A percentile compares a stretch with the other conserved stretches of the same genome.
Conservation (phyloP, 1,140 invertebrate species). For the Drosophila persimilis region DNA sequence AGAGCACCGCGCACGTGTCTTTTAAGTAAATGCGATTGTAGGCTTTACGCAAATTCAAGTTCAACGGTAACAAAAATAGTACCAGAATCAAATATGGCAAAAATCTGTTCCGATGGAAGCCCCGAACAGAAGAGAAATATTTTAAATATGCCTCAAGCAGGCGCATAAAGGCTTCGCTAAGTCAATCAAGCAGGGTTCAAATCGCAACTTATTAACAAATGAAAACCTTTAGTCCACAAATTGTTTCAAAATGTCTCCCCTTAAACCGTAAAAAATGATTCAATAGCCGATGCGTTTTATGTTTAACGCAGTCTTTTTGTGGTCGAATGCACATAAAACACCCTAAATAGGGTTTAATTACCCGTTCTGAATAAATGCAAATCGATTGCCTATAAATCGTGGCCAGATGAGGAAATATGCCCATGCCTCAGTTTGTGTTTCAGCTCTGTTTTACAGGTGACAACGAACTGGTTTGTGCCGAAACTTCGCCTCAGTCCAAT, state of each 20-base stretch:
- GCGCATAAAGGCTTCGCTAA: constrained; percentile 19
- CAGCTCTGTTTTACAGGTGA: neutral
- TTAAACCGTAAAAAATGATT: neutral
- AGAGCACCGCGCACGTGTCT: constrained; percentile 36
- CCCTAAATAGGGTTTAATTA: constrained; percentile 1
- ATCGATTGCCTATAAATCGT: constrained; percentile 12
- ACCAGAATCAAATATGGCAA: constrained; percentile 23
- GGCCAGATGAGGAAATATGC: constrained; percentile 37
- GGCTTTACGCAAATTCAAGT: constrained; percentile 44
- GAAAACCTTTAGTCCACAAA: neutral
- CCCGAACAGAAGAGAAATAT: constrained; percentile 7
- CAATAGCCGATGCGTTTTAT: neutral
- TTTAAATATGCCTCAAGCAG: constrained; percentile 33
- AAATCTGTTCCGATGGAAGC: constrained; percentile 22
- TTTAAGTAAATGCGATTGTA: constrained; percentile 37
- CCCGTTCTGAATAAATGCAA: constrained; percentile 26
- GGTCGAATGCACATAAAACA: constrained; percentile 2
- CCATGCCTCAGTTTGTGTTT: constrained; percentile 4
- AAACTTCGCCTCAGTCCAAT: neutral
- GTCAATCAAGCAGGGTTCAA: no score
- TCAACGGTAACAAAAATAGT: constrained; percentile 31
- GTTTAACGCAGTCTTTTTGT: neutral
- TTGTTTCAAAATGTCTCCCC: neutral
- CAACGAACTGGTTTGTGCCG: constrained; percentile 11
- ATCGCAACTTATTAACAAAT: no score